These are phyloP conservation scores for Syngnathus scovelli DNA, from an alignment of 2,113 vertebrate genomes.

Conservation along the genomic window DNA sequence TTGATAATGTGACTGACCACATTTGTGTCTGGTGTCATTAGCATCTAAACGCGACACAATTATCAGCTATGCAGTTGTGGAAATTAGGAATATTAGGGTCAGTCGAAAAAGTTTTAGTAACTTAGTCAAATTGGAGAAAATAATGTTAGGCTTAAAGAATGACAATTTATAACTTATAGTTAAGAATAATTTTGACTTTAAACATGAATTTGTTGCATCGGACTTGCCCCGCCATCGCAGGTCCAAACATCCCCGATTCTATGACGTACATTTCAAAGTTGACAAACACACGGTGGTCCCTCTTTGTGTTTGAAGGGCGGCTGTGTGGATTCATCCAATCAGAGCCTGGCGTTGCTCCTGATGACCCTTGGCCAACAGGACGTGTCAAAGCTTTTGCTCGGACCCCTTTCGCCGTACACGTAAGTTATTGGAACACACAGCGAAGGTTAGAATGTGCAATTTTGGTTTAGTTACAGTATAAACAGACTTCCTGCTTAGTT, in stretches of 20 bases:
- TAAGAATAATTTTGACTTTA: no score
- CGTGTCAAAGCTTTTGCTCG: constrained; percentile 91
- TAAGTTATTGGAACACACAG: constrained; percentile 67
- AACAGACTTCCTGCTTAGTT: constrained; percentile 9
- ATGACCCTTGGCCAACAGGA: constrained; percentile 97
- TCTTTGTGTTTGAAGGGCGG: constrained; percentile 76
- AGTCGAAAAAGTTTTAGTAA: background rate
- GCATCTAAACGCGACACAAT: background rate
- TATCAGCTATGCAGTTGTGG: background rate
- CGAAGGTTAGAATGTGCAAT: background rate
- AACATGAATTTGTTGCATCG: background rate
- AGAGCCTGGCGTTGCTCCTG: constrained; percentile 86
- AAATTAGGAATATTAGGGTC: background rate
- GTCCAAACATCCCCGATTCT: constrained; percentile 21
- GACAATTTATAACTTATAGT: background rate
- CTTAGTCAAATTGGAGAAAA: background rate
- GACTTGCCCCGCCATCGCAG: background rate
- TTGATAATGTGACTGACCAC: background rate
- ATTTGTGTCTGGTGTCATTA: background rate
- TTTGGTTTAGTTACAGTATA: background rate
- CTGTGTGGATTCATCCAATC: constrained; percentile 92
- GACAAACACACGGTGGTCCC: background rate
- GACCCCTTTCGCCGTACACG: constrained; percentile 94
- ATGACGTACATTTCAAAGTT: constrained; percentile 10
- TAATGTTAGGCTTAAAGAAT: background rate